Evolutionary conservation across 2,113 vertebrate genomes (phyloP).

Genomic region (Pseudorasbora parva): DNA sequence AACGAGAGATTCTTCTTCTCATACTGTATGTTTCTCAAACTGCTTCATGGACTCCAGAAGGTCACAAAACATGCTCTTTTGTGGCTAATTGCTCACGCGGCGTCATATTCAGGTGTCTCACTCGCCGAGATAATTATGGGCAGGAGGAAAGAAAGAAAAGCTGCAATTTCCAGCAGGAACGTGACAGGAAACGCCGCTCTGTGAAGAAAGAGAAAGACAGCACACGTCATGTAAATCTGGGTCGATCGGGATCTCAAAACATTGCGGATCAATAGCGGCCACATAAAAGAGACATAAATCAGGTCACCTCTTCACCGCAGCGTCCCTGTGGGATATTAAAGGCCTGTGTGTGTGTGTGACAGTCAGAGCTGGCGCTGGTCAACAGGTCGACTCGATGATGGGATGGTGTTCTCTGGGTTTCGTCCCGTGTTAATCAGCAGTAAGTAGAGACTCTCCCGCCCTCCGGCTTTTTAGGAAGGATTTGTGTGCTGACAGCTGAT

Average conservation of each 20-base stretch:
- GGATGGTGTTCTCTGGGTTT: background rate
- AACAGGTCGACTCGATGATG: background rate
- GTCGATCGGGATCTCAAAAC: conserved; percentile 44
- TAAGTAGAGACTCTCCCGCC: background rate
- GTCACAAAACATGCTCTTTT: background rate
- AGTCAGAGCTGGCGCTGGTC: background rate
- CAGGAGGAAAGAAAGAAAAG: conserved; percentile 7
- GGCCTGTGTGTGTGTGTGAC: background rate
- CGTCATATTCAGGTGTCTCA: conserved; percentile 1
- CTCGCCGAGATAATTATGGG: background rate
- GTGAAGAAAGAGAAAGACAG: conserved; percentile 18
- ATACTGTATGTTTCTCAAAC: too few species aligned
- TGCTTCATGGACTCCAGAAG: background rate
- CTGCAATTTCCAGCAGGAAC: background rate
- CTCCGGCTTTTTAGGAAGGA: conserved; percentile 26
- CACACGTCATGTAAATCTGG: background rate
- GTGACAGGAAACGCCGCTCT: background rate
- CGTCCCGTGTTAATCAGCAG: background rate
- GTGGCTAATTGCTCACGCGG: background rate
- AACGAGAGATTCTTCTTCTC: too few species aligned
- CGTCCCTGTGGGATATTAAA: background rate
- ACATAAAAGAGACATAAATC: conserved; percentile 41
- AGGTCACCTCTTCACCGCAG: conserved; percentile 9
- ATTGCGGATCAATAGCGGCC: conserved; percentile 37
- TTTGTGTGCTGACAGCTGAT: conserved; percentile 66